Conservation (phyloP, 2,888 invertebrate genomes). For the Sinelater perroti region DNA sequence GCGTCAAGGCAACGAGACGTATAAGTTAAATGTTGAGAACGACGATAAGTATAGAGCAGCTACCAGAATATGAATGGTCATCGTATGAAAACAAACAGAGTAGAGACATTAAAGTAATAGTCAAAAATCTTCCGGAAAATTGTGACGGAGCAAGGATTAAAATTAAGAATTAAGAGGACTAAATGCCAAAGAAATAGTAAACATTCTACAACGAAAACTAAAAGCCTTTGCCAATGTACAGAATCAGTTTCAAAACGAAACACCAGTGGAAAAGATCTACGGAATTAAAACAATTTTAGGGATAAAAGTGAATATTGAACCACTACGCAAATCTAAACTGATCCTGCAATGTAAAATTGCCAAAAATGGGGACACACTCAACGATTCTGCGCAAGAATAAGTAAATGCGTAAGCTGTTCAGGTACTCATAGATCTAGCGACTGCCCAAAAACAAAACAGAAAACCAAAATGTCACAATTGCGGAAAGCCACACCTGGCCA, state of each 20-base stretch:
- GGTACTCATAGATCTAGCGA: neutral
- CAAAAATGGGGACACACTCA: neutral
- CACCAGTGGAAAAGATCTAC: slow-evolving; percentile 5
- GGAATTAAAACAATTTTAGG: neutral
- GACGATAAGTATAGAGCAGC: neutral
- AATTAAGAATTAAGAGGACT: neutral
- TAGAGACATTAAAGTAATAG: neutral
- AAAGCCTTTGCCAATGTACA: slow-evolving; percentile 1
- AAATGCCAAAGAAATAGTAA: neutral
- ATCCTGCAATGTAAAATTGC: slow-evolving; percentile 3
- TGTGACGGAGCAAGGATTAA: neutral
- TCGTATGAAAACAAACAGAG: slow-evolving; percentile 1
- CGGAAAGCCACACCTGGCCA: neutral
- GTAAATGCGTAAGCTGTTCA: neutral
- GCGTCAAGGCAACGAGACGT: slow-evolving; percentile 6
- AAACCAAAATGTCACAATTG: slow-evolving; percentile 1
- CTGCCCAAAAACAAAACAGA: slow-evolving; percentile 1
- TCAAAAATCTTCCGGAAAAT: neutral
- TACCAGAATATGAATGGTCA: slow-evolving; percentile 6
- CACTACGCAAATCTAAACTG: neutral
- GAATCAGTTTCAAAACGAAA: neutral
- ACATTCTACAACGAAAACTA: neutral
- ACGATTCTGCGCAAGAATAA: neutral
- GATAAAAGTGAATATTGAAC: neutral
- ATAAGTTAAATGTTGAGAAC: slow-evolving; percentile 1